Evolutionary conservation across 2,888 invertebrate genomes (phyloP).

Genomic region (Helobdella robusta): DNA sequence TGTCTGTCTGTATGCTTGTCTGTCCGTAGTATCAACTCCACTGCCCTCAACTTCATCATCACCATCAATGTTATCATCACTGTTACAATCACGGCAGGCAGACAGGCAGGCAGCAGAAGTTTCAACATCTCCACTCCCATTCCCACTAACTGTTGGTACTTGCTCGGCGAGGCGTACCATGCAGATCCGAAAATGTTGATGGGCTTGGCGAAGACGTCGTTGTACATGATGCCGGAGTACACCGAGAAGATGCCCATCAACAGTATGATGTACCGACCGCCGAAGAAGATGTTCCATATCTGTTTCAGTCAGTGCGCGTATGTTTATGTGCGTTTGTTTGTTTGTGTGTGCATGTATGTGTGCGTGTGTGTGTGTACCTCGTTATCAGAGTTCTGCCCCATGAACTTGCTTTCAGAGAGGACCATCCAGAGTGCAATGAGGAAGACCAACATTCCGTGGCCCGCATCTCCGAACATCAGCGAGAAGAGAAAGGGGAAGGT

Average conservation of each 20-base stretch:
- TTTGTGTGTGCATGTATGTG: neutral
- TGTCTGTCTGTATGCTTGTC: too few relatives aligned
- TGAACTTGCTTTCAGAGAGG: conserved; percentile 77
- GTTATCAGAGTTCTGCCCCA: conserved; percentile 75
- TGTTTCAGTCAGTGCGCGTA: conserved; percentile 45
- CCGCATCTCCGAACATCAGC: conserved; percentile 97
- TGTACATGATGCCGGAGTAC: conserved; percentile 95
- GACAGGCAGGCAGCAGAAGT: too few relatives aligned
- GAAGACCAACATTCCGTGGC: conserved; percentile 85
- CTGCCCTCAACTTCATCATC: too few relatives aligned
- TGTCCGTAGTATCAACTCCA: too few relatives aligned
- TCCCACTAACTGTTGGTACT: conserved; percentile 19
- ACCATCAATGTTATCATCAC: too few relatives aligned
- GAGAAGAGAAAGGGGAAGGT: conserved; percentile 96
- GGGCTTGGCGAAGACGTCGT: conserved; percentile 93
- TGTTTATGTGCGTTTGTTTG: neutral
- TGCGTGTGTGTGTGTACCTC: too few relatives aligned
- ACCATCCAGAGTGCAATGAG: conserved; percentile 89
- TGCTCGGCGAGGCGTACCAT: conserved; percentile 55
- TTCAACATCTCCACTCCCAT: too few relatives aligned
- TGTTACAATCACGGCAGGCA: too few relatives aligned
- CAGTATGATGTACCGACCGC: conserved; percentile 91
- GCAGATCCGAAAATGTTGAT: conserved; percentile 86
- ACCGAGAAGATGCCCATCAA: conserved; percentile 95
- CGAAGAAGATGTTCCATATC: conserved; percentile 97